Base-by-base conservation (phyloP, 2,113 vertebrate genomes). In the Cyrtonyx montezumae region DNA sequence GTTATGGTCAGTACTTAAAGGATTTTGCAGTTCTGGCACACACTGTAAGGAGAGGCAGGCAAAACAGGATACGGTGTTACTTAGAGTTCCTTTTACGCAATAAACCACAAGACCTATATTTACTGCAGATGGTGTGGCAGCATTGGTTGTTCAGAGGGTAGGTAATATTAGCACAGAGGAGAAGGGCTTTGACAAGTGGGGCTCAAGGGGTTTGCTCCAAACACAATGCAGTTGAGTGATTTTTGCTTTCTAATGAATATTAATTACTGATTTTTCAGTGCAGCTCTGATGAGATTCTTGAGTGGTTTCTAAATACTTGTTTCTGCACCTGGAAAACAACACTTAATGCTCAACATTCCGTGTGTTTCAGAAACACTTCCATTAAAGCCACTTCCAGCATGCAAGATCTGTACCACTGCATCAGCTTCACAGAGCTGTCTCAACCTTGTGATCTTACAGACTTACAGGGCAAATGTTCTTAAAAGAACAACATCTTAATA, bases 31-130 rank as follows among this genome's bases (percentile, higher is more conserved):
- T 91, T 30, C 46, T 49, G 46, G 58, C 58, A 63, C 30, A 59
- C 28, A 4, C 46, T 42, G 3, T 92, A 86, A 92, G 90, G 87
- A 91, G 79, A 93, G 93, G 65, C 94, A 94, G 90, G 89, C 94
- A 96, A 88, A 94, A 80, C 94, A 95, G 93, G 96, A 96, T 95
- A 87, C 4, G 8, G 73, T 96, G 79, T 43, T 87, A 93, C 90
- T 93, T 94, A 91, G 75, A 90, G 66, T 56, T 88, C 66, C 40
- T 86, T 96, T 94, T 94, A 84, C 62, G 14, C 89, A 95, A 90
- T 91, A 94, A 87, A 87, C 93, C 93, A 45, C 95, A 87, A 79
- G 93, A 85, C 79, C 84, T 94, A 14, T 91, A 83, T 92, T 95
- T 85, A 74, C 84, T 82, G 92, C 92, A 91, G 94, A 78, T 69